Conservation (phyloP, 2,113 vertebrate species). For the Pelecanus crispus region DNA sequence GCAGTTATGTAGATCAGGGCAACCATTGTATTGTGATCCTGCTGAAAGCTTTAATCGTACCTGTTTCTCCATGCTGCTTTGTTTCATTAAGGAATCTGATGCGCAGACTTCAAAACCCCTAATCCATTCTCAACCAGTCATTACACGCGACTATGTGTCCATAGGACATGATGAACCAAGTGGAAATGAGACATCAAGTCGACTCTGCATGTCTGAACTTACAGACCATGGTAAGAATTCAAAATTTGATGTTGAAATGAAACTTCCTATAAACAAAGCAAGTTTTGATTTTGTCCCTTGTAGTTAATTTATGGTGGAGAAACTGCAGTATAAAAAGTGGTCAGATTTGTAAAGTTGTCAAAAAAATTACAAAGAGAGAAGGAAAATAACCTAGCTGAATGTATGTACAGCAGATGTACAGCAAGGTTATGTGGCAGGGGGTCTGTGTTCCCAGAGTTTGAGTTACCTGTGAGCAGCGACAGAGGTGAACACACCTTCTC, state of each 20-base stretch:
- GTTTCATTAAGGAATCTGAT: slow-evolving; percentile 58
- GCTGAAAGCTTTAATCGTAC: background rate
- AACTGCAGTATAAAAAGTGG: background rate
- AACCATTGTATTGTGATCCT: background rate
- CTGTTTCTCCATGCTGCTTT: background rate
- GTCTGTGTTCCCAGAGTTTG: background rate
- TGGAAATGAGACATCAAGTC: background rate
- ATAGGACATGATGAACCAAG: background rate
- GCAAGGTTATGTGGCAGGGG: background rate
- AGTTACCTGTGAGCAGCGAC: background rate
- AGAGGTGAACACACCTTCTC: background rate
- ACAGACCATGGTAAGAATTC: slow-evolving; percentile 62
- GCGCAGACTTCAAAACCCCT: slow-evolving; percentile 6
- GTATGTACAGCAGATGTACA: background rate
- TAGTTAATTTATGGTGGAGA: background rate
- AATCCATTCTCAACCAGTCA: slow-evolving; percentile 27
- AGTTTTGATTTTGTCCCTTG: background rate
- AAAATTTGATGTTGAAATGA: background rate
- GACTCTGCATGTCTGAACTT: slow-evolving; percentile 8
- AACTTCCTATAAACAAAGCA: background rate
- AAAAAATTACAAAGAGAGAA: background rate
- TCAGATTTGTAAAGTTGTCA: background rate
- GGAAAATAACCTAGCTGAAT: background rate
- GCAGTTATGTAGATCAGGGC: background rate
- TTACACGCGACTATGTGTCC: background rate